Conservation (phyloP, 1,140 invertebrate genomes). For the Delia radicum region DNA sequence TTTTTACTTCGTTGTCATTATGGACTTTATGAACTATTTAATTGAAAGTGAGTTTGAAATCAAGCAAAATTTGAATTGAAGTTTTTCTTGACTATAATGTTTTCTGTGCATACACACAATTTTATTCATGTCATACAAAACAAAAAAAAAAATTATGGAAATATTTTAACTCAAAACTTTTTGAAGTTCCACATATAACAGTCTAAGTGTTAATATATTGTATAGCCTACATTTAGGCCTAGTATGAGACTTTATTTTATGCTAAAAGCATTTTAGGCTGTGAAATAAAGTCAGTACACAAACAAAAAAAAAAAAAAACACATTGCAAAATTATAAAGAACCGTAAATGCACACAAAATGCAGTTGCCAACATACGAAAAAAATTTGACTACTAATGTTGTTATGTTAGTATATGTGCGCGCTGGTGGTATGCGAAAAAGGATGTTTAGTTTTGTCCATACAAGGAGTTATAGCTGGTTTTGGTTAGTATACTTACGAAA, state of each 20-base stretch:
- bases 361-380: conserved; percentile 9
- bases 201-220: conserved; percentile 21
- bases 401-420: neutral
- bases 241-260: conserved; percentile 5
- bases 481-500: neutral
- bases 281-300: neutral
- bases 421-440: neutral
- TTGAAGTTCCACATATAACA: no score
- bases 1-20: no score
- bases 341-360: conserved; percentile 5
- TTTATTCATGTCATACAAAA: neutral
- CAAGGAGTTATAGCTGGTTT: neutral
- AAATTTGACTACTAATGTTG: conserved; percentile 8
- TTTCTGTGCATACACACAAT: neutral
- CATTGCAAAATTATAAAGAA: neutral
- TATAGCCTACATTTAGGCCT: conserved; percentile 19
- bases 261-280: conserved; percentile 2
- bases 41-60: no score
- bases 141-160: no score
- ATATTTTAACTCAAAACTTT: no score
- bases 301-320: neutral
- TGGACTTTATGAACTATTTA: no score
- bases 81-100: neutral
- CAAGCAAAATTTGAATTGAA: neutral
- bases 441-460: neutral